Conservation (phyloP, 2,888 invertebrate species). For the Lordiphosa fenestrarum region DNA sequence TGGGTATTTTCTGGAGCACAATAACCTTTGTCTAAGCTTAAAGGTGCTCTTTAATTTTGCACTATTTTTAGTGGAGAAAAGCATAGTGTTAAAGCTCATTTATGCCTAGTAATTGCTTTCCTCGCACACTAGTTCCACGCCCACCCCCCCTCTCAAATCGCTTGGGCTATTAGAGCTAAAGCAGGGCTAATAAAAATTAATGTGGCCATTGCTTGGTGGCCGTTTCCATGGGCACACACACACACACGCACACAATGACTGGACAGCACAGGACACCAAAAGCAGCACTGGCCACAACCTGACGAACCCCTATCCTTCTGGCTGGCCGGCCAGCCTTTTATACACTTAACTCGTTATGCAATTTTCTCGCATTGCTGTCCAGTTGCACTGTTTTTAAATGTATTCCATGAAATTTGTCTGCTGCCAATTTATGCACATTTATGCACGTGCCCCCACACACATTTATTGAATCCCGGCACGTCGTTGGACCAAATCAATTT, state of each 20-base stretch:
- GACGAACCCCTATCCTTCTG: not conserved
- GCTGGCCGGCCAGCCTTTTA: slow-evolving; percentile 11
- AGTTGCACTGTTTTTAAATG: slow-evolving; percentile 22
- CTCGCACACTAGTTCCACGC: not conserved
- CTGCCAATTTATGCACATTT: slow-evolving; percentile 69
- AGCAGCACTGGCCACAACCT: slow-evolving; percentile 37
- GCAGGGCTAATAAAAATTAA: slow-evolving; percentile 51
- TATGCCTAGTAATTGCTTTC: slow-evolving; percentile 14
- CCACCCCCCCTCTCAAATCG: slow-evolving; percentile 23
- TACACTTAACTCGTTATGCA: slow-evolving; percentile 57
- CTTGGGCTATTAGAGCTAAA: slow-evolving; percentile 39
- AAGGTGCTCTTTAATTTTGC: not conserved
- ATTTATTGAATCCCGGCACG: slow-evolving; percentile 30
- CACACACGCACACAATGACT: slow-evolving; percentile 13
- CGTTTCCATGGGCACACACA: slow-evolving; percentile 12
- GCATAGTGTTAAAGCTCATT: slow-evolving; percentile 5
- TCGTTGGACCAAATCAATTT: slow-evolving; percentile 68
- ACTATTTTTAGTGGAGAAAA: not conserved
- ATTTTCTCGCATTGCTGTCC: slow-evolving; percentile 37
- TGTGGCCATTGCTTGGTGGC: slow-evolving; percentile 30
- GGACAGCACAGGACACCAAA: slow-evolving; percentile 6
- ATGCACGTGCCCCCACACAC: slow-evolving; percentile 49
- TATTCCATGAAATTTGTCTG: slow-evolving; percentile 28
- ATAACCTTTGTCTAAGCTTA: too few relatives aligned
- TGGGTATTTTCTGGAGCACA: too few relatives aligned